These are phyloP conservation scores for Gila robusta DNA, from an alignment of 2,797 vertebrate genomes.

Conservation along the genomic window DNA sequence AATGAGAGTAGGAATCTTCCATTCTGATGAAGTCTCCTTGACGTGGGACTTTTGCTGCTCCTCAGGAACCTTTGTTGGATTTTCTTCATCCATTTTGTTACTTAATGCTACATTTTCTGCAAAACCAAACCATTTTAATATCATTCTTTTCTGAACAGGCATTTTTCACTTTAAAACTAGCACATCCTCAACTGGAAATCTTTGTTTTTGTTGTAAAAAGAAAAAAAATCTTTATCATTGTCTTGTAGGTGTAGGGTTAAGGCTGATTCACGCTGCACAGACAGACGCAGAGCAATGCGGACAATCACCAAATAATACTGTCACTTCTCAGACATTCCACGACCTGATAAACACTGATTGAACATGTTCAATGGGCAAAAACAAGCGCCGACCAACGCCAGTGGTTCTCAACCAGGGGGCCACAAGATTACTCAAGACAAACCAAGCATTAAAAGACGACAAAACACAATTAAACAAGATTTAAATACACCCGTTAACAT, in stretches of 20 bases:
- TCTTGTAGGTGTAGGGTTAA: neutral
- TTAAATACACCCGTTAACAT: too few species aligned
- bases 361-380: neutral
- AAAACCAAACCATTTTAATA: constrained; percentile 13
- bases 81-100: constrained; percentile 60
- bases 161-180: neutral
- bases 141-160: neutral
- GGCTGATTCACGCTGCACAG: neutral
- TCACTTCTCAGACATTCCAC: neutral
- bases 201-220: neutral
- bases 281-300: neutral
- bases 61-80: constrained; percentile 60
- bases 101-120: constrained; percentile 49
- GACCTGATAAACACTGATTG: neutral
- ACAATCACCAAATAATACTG: neutral
- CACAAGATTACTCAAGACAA: too few species aligned
- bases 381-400: neutral
- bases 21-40: constrained; percentile 69
- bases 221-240: neutral
- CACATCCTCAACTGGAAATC: neutral
- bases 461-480: too few species aligned
- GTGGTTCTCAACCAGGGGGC: too few species aligned
- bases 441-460: too few species aligned
- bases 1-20: constrained; percentile 73
- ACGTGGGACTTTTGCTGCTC: constrained; percentile 64